phyloP scores from a whole-genome alignment of 2,888 invertebrate genomes.

The Agriopis leucophaearia region DNA sequence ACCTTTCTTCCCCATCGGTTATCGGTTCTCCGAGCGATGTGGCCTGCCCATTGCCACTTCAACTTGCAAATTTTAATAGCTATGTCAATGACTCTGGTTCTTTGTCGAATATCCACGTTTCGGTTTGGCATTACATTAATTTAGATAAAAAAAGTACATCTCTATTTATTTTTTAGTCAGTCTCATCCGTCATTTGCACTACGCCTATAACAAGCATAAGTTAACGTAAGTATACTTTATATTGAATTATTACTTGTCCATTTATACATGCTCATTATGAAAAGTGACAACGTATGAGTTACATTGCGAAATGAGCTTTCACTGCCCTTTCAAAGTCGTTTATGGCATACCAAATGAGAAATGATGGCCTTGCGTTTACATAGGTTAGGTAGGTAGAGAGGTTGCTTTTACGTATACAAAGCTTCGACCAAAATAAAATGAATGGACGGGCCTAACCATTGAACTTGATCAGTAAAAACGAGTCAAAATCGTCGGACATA shows the following conservation, averaged over 20 bases:
- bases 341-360: conserved; percentile 32
- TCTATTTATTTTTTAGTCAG: not conserved
- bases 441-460: too few species aligned
- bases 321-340: conserved; percentile 34
- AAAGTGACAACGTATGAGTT: conserved; percentile 32
- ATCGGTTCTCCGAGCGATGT: too few species aligned
- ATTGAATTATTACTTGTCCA: conserved; percentile 34
- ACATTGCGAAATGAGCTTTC: conserved; percentile 37
- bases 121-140: too few species aligned
- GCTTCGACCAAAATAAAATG: too few species aligned
- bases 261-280: conserved; percentile 29
- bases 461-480: too few species aligned
- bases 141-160: not conserved
- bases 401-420: not conserved
- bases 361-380: conserved; percentile 16
- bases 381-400: not conserved
- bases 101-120: too few species aligned
- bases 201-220: conserved; percentile 18
- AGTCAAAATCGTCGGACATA: too few species aligned
- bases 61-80: too few species aligned
- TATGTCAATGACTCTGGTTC: too few species aligned
- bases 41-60: too few species aligned
- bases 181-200: not conserved
- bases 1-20: too few species aligned
- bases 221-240: conserved; percentile 29